Conservation (phyloP, 2,797 vertebrate species). For the Falco berigora region DNA sequence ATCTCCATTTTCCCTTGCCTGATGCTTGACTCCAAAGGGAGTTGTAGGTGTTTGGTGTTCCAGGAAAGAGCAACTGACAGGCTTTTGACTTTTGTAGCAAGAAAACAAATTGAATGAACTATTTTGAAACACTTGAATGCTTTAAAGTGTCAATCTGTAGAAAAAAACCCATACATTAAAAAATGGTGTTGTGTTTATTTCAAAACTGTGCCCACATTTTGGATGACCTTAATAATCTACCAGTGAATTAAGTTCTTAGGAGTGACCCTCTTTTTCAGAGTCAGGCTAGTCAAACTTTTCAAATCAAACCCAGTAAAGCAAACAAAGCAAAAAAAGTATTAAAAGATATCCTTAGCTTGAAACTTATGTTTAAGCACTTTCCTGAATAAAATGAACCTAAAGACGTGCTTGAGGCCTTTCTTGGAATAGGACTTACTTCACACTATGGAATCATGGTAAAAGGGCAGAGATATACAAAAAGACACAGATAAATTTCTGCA, state of each 20-base stretch:
- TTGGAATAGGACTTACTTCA: background rate
- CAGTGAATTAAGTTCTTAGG: background rate
- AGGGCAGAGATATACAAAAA: background rate
- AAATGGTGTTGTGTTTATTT: background rate
- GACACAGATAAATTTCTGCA: background rate
- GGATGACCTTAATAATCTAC: background rate
- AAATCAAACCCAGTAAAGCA: background rate
- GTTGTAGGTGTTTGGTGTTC: background rate
- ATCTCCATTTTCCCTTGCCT: background rate
- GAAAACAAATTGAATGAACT: slow-evolving; percentile 9
- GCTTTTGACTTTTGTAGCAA: background rate
- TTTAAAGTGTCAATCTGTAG: background rate
- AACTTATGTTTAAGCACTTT: background rate
- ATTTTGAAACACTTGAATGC: background rate
- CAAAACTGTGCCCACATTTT: background rate
- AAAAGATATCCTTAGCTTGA: background rate
- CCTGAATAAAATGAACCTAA: background rate
- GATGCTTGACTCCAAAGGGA: background rate
- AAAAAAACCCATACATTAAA: background rate
- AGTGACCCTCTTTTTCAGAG: background rate
- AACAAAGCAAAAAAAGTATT: background rate
- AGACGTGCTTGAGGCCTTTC: background rate
- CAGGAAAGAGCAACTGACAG: slow-evolving; percentile 16
- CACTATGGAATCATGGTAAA: background rate
- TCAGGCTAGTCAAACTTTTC: background rate